These are phyloP conservation scores for Polydrusus tereticollis DNA, from an alignment of 2,888 invertebrate species.

Conservation along the genomic window DNA sequence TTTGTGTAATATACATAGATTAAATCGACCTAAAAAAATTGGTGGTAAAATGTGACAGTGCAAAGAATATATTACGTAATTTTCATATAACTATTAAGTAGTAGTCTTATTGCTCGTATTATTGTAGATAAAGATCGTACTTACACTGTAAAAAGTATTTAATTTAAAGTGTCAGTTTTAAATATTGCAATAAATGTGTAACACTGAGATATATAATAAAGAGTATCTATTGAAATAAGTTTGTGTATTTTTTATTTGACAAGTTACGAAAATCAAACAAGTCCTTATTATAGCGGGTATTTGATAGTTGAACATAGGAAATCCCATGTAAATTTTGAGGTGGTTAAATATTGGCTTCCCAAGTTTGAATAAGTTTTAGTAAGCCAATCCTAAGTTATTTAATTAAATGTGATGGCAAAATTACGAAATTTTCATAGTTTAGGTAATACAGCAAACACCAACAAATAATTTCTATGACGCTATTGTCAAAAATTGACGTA, in stretches of 20 bases:
- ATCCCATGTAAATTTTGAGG: too few species aligned
- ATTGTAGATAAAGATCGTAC: slow-evolving; percentile 62
- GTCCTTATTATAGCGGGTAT: too few species aligned
- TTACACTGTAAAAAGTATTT: slow-evolving; percentile 53
- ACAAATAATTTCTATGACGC: too few species aligned
- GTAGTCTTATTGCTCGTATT: slow-evolving; percentile 33
- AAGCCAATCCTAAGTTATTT: too few species aligned
- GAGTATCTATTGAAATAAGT: slow-evolving; percentile 26
- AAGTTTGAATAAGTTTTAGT: too few species aligned
- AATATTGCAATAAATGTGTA: slow-evolving; percentile 64
- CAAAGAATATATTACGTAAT: slow-evolving; percentile 27
- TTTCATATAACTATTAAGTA: slow-evolving; percentile 27
- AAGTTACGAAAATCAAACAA: too few species aligned
- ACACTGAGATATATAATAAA: slow-evolving; percentile 60
- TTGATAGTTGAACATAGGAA: too few species aligned
- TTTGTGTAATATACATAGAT: slow-evolving; percentile 21
- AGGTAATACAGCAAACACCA: too few species aligned
- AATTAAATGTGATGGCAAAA: too few species aligned
- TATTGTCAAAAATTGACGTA: too few species aligned
- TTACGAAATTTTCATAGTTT: too few species aligned
- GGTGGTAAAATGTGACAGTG: slow-evolving; percentile 21
- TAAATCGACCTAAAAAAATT: slow-evolving; percentile 24
- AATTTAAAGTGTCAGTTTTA: slow-evolving; percentile 60
- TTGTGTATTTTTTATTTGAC: slow-evolving; percentile 5
- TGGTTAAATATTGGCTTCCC: too few species aligned